phyloP scores from a whole-genome alignment of 2,797 vertebrate species.

The Paratrypauchen microcephalus region DNA sequence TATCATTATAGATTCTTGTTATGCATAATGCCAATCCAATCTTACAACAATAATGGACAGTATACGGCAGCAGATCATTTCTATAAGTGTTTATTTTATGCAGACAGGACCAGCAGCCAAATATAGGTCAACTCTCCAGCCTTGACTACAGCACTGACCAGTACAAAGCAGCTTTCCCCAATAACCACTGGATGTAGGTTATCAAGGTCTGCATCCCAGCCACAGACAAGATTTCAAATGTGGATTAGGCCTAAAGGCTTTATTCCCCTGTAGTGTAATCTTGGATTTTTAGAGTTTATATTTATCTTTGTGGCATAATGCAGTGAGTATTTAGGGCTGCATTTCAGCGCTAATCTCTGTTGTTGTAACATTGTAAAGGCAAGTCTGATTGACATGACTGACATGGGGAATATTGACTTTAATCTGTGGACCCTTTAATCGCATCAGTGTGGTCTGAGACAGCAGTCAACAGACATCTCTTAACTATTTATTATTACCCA shows the following conservation, averaged over 20 bases:
- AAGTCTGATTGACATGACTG: conserved; percentile 55
- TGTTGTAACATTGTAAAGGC: conserved; percentile 50
- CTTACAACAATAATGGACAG: neutral
- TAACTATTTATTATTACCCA: conserved; percentile 23
- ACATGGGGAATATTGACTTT: conserved; percentile 51
- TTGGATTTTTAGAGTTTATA: conserved; percentile 65
- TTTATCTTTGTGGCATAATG: conserved; percentile 56
- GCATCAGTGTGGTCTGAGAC: conserved; percentile 59
- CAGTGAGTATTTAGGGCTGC: conserved; percentile 57
- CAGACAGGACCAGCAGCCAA: conserved; percentile 57
- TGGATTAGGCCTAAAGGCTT: conserved; percentile 73
- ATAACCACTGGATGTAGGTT: conserved; percentile 69
- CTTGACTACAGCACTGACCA: conserved; percentile 63
- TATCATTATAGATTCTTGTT: neutral
- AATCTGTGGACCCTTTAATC: conserved; percentile 62
- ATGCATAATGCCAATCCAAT: neutral
- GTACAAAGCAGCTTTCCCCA: conserved; percentile 72
- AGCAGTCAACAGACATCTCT: conserved; percentile 24
- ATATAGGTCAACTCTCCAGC: conserved; percentile 72
- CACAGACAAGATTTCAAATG: conserved; percentile 68
- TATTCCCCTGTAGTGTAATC: conserved; percentile 68
- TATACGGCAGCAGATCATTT: conserved; percentile 10
- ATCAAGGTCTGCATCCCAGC: conserved; percentile 49
- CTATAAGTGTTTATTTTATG: conserved; percentile 33
- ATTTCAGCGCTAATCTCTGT: conserved; percentile 64